These are phyloP conservation scores for Thryonomys swinderianus DNA, from an alignment of 2,113 vertebrate species.

Conservation along the genomic window DNA sequence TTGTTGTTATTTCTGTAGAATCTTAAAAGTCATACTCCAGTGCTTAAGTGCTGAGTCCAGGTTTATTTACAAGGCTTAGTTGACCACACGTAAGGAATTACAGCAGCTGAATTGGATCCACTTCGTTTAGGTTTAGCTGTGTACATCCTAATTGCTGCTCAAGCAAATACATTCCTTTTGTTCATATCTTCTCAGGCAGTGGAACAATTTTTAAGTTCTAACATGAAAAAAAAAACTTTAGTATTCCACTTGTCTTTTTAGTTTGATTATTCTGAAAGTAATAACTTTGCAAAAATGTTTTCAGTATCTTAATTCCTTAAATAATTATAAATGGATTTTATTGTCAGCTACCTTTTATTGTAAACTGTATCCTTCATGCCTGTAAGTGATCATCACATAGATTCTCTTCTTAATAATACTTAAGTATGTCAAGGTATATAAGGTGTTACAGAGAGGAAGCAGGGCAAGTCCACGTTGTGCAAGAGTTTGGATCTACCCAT, in stretches of 20 bases:
- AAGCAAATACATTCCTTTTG: constrained; percentile 42
- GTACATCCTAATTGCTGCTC: constrained; percentile 54
- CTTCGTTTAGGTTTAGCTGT: constrained; percentile 70
- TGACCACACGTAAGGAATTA: constrained; percentile 50
- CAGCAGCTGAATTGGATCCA: constrained; percentile 63
- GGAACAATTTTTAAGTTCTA: constrained; percentile 42
- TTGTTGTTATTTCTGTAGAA: constrained; percentile 16
- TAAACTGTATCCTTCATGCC: neutral
- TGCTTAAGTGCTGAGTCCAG: constrained; percentile 44
- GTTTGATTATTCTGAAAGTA: constrained; percentile 20
- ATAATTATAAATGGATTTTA: constrained; percentile 22
- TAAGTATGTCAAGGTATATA: neutral
- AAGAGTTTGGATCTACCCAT: neutral
- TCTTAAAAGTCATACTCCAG: constrained; percentile 62
- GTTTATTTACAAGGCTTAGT: constrained; percentile 61
- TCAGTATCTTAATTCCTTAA: neutral
- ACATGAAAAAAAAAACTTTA: constrained; percentile 42
- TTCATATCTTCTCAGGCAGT: neutral
- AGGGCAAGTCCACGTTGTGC: neutral
- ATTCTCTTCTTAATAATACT: constrained; percentile 29
- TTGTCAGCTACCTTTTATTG: neutral
- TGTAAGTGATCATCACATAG: neutral
- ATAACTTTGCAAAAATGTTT: neutral
- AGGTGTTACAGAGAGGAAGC: neutral
- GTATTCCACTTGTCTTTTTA: constrained; percentile 40